These are phyloP conservation scores for Charanyca ferruginea DNA, from an alignment of 2,888 invertebrate species.

Conservation along the genomic window DNA sequence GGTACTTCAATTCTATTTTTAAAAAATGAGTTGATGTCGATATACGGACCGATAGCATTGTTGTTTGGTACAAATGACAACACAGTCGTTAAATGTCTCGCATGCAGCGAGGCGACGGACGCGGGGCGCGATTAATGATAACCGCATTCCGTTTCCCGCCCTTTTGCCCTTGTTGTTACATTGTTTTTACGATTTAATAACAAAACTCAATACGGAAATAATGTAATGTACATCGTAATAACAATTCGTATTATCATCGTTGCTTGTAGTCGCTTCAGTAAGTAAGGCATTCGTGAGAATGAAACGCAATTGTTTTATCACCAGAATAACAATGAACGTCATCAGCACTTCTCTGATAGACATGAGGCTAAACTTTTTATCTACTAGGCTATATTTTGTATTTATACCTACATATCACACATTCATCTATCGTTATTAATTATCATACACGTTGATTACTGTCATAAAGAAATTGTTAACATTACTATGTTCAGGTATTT, in stretches of 20 bases:
- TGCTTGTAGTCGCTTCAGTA: conserved; percentile 4
- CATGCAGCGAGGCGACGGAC: conserved; percentile 13
- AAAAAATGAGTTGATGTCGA: conserved; percentile 2
- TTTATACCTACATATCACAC: not conserved
- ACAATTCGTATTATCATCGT: conserved; percentile 31
- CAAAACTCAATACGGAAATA: conserved; percentile 57
- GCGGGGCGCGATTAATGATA: conserved; percentile 40
- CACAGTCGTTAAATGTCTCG: conserved; percentile 35
- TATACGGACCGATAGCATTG: conserved; percentile 13
- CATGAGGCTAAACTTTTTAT: conserved; percentile 17
- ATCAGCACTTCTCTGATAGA: not conserved
- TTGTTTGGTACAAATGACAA: conserved; percentile 13
- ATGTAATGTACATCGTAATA: conserved; percentile 34
- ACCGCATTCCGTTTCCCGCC: conserved; percentile 50
- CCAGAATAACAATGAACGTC: conserved; percentile 10
- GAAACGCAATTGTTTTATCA: conserved; percentile 16
- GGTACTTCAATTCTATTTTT: not conserved
- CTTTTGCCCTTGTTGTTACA: conserved; percentile 55
- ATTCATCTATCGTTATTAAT: conserved; percentile 22
- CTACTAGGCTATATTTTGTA: conserved; percentile 8
- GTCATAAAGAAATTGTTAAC: conserved; percentile 31
- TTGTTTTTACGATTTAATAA: conserved; percentile 40
- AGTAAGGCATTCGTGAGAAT: conserved; percentile 17
- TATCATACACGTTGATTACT: conserved; percentile 26
- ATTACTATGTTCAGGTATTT: conserved; percentile 37